A percentile compares a stretch with the other conserved stretches of the same genome.
These are phyloP conservation scores for Deladenus siricidicola DNA, from an alignment of 2,888 invertebrate genomes.

Conservation along the genomic window DNA sequence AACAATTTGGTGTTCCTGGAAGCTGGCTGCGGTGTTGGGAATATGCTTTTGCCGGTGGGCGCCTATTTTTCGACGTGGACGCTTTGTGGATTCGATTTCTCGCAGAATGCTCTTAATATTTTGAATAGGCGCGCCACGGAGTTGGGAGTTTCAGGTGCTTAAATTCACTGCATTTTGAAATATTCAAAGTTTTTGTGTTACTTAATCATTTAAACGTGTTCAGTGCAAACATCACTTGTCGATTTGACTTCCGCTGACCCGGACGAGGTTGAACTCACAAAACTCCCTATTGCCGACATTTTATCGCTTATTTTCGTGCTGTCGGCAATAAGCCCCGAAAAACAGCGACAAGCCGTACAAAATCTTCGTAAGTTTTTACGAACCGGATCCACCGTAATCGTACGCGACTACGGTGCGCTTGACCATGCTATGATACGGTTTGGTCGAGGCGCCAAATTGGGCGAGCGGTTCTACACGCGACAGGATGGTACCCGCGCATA, in stretches of 20 bases:
- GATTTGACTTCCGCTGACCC: slow-evolving; percentile 32
- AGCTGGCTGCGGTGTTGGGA: slow-evolving; percentile 92
- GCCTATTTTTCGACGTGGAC: slow-evolving; percentile 68
- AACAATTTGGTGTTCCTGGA: slow-evolving; percentile 61
- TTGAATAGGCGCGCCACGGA: slow-evolving; percentile 34
- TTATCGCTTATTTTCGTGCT: slow-evolving; percentile 86
- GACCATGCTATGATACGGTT: slow-evolving; percentile 94
- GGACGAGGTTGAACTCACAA: slow-evolving; percentile 54
- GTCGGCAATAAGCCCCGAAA: slow-evolving; percentile 82
- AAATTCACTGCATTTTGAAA: neutral
- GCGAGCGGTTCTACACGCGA: slow-evolving; percentile 79
- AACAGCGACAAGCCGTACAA: slow-evolving; percentile 61
- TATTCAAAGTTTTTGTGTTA: slow-evolving; percentile 1
- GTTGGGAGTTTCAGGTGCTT: slow-evolving; percentile 11
- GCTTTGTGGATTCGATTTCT: slow-evolving; percentile 48
- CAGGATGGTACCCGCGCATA: slow-evolving; percentile 84
- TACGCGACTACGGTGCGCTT: slow-evolving; percentile 82
- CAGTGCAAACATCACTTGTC: slow-evolving; percentile 51
- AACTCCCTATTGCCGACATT: slow-evolving; percentile 64
- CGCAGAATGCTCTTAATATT: slow-evolving; percentile 42
- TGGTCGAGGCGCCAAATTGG: slow-evolving; percentile 79
- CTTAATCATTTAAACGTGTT: neutral
- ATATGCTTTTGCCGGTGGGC: slow-evolving; percentile 82
- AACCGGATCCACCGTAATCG: slow-evolving; percentile 71
- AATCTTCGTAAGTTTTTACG: slow-evolving; percentile 62